Conservation (phyloP, 2,888 invertebrate species). For the Dascillus cervinus region DNA sequence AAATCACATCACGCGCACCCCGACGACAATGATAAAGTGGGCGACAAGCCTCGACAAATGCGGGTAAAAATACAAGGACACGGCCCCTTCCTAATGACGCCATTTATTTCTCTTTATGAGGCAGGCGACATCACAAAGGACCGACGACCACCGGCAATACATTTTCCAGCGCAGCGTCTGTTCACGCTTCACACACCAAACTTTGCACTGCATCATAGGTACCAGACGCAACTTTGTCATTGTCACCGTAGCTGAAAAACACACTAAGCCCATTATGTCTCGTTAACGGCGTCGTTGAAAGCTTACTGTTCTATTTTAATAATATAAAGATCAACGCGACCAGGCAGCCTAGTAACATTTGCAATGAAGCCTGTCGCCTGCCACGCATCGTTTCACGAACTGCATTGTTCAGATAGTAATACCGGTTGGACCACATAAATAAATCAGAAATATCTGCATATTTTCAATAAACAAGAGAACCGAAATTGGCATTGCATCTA, state of each 20-base stretch:
- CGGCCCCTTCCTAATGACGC: constrained; percentile 42
- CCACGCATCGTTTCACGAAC: constrained; percentile 18
- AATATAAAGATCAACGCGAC: constrained; percentile 21
- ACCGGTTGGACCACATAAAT: constrained; percentile 25
- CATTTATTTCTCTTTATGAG: constrained; percentile 43
- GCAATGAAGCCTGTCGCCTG: constrained; percentile 16
- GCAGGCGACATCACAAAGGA: constrained; percentile 39
- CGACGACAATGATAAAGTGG: constrained; percentile 42
- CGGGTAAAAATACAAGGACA: constrained; percentile 41
- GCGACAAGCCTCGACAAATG: constrained; percentile 42
- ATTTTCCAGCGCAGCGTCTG: constrained; percentile 31
- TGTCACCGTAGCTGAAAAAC: constrained; percentile 20
- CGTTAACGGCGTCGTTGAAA: constrained; percentile 26
- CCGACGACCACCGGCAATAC: constrained; percentile 35
- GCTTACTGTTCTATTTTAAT: constrained; percentile 24
- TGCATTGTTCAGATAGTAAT: constrained; percentile 29
- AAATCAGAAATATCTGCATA: constrained; percentile 32
- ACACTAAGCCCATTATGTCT: constrained; percentile 28
- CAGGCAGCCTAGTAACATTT: constrained; percentile 9
- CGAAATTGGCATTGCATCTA: too few species aligned
- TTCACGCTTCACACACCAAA: constrained; percentile 24
- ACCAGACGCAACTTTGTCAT: constrained; percentile 23
- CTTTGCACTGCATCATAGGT: constrained; percentile 18
- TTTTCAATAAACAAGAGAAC: too few species aligned
- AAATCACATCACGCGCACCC: constrained; percentile 32